These are phyloP conservation scores for Murina feae DNA, from an alignment of 2,113 vertebrate genomes.

Conservation along the genomic window DNA sequence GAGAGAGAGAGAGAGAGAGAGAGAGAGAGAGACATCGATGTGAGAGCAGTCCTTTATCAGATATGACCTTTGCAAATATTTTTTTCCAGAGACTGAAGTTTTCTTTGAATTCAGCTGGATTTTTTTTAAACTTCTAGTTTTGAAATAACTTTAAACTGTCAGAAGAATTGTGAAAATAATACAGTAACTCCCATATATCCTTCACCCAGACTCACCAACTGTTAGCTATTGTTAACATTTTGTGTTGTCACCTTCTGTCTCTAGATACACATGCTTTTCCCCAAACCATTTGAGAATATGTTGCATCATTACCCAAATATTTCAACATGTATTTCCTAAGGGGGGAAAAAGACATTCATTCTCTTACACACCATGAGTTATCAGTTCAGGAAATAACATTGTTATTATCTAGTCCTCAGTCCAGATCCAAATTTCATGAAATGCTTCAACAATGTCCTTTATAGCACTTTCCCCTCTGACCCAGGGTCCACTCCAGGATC, in stretches of 20 bases:
- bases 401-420: background rate
- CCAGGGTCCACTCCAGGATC: background rate
- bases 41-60: background rate
- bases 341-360: background rate
- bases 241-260: background rate
- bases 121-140: conserved; percentile 3
- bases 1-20: too few relatives aligned
- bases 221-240: background rate
- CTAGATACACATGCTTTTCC: background rate
- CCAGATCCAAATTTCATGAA: background rate
- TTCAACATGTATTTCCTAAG: background rate
- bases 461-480: background rate
- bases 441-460: background rate
- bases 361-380: background rate
- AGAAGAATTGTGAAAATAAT: background rate
- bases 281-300: background rate
- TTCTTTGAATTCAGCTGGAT: background rate
- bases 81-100: background rate
- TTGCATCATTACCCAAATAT: background rate
- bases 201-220: background rate
- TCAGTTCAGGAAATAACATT: background rate
- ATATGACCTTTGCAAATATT: conserved; percentile 24
- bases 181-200: background rate
- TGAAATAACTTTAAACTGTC: background rate
- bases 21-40: too few relatives aligned